Evolutionary conservation across 1,140 invertebrate genomes (phyloP), one percentile per base, ranked within the genome.

Genomic region (Sarcophaga peregrina): DNA sequence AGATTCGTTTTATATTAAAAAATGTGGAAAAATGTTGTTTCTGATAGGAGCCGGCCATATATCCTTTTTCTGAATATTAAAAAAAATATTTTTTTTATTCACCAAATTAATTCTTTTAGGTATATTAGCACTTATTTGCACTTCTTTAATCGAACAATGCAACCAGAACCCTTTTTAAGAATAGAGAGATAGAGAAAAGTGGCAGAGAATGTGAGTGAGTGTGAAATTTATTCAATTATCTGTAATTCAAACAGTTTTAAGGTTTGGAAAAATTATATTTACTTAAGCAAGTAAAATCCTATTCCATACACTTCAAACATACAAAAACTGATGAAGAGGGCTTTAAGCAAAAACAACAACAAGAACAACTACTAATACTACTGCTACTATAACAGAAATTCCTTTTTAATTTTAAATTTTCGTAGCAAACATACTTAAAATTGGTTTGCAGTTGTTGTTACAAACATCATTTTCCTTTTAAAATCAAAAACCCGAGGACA

Each of bases 161-260:
- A n/a, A n/a, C n/a, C n/a, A n/a, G n/a, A n/a, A n/a, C n/a, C n/a
- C n/a, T 37, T 37, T 37, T 37, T 37, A 37, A 37, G 25, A 37
- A 37, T 1, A 37, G 25, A 37, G 25, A 37, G 25, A 37, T 1
- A 37, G 25, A 37, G 25, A 37, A 37, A 37, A 37, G 25, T 2
- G 25, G 4, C 1, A 37, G 25, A 37, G 25, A 37, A 4, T 2
- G 25, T 2, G 25, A 37, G 54, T 58, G 54, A 37, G 25, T 58
- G 54, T 58, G 15, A 58, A 58, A 58, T 58, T 58, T 58, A 58
- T 58, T 58, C 54, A 58, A 58, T 58, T 58, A 58, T n/a, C 54
- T 58, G 15, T 3, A 58, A 13, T 58, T 58, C 54, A 58, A 58
- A 58, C 54, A 58, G n/a, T 58, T 13, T 58, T 58, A n/a, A 58